These are phyloP conservation scores for Marisa cornuarietis DNA, from an alignment of 1,140 invertebrate species.

Conservation along the genomic window DNA sequence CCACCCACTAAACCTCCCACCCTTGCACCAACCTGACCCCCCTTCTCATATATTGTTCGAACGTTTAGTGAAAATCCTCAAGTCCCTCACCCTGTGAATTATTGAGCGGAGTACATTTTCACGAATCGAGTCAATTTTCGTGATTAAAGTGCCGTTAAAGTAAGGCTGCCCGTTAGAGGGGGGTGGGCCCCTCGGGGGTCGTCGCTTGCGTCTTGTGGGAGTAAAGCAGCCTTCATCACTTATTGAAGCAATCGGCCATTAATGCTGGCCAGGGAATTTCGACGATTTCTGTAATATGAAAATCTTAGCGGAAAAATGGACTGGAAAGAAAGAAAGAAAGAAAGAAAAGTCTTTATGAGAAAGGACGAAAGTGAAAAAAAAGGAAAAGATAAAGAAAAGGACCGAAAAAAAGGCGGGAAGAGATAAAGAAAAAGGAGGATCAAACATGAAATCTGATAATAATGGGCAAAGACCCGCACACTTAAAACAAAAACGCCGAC, in stretches of 20 bases:
- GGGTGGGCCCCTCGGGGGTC: slow-evolving; percentile 2
- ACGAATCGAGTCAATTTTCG: slow-evolving; percentile 29
- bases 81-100: slow-evolving; percentile 11
- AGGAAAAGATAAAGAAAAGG: not conserved
- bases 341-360: not conserved
- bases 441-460: too few species aligned
- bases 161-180: not conserved
- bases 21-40: too few species aligned
- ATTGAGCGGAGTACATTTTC: slow-evolving; percentile 15
- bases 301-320: not conserved
- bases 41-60: too few species aligned
- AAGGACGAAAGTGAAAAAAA: not conserved
- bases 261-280: slow-evolving; percentile 11
- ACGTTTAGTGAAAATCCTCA: not conserved
- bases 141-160: slow-evolving; percentile 31
- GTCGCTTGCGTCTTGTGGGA: slow-evolving; percentile 13
- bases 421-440: too few species aligned
- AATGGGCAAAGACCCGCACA: too few species aligned
- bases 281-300: slow-evolving; percentile 3
- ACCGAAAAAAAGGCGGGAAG: not conserved
- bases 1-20: not conserved
- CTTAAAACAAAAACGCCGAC: too few species aligned
- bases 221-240: slow-evolving; percentile 8
- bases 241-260: slow-evolving; percentile 14
- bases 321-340: not conserved